These are phyloP conservation scores for Holacanthella duospinosa DNA, from an alignment of 2,888 invertebrate genomes.

Conservation along the genomic window DNA sequence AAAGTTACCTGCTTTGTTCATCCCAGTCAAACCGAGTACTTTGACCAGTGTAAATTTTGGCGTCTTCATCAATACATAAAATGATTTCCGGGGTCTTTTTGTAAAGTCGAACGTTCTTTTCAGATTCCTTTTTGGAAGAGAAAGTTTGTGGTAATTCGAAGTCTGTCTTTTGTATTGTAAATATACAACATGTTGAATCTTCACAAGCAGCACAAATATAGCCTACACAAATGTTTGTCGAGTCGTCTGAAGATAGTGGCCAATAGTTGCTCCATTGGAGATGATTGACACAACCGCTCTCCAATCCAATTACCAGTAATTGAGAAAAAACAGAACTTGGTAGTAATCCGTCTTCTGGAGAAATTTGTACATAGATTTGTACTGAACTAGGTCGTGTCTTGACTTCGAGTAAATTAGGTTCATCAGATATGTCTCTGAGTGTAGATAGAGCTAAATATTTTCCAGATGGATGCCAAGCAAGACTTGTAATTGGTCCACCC, in stretches of 20 bases:
- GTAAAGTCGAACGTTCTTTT: conserved; percentile 21
- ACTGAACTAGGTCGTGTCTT: conserved; percentile 8
- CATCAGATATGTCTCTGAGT: conserved; percentile 14
- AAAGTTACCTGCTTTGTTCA: conserved; percentile 22
- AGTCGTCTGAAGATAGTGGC: conserved; percentile 10
- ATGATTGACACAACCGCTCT: conserved; percentile 28
- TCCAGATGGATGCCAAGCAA: conserved; percentile 33
- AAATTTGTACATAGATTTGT: conserved; percentile 25
- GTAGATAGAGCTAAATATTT: conserved; percentile 29
- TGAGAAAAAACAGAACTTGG: conserved; percentile 4
- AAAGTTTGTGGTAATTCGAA: conserved; percentile 14
- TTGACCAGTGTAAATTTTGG: conserved; percentile 17
- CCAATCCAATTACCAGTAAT: conserved; percentile 20
- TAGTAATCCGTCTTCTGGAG: not conserved
- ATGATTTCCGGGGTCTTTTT: conserved; percentile 29
- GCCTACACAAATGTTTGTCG: conserved; percentile 17
- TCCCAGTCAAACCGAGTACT: conserved; percentile 32
- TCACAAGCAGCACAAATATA: conserved; percentile 25
- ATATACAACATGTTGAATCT: conserved; percentile 24
- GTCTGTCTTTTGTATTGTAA: conserved; percentile 17
- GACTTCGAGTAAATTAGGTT: conserved; percentile 12
- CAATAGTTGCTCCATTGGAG: conserved; percentile 30
- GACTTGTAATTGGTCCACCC: conserved; percentile 28
- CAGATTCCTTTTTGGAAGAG: not conserved
- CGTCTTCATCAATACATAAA: conserved; percentile 13